Evolutionary conservation across 2,797 vertebrate species (phyloP).

Genomic region (Coreius guichenoti): DNA sequence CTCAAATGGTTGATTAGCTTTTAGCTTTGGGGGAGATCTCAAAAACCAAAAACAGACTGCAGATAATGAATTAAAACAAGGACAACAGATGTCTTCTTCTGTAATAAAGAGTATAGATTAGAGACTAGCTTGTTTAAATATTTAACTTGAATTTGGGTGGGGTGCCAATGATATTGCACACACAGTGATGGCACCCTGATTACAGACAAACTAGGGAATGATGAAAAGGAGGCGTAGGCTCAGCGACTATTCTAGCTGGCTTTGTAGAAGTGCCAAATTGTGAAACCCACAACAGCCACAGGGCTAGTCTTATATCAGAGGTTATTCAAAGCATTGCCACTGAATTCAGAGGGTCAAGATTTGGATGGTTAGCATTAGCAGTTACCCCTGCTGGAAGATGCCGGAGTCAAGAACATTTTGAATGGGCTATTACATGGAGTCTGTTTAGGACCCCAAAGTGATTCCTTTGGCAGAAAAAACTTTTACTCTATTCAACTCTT

Average conservation of each 20-base stretch:
- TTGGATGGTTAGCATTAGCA: constrained; percentile 62
- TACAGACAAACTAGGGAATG: constrained; percentile 75
- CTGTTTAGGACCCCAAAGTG: background rate
- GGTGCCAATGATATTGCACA: constrained; percentile 79
- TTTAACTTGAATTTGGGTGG: constrained; percentile 75
- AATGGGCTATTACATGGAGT: background rate
- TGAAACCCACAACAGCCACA: constrained; percentile 67
- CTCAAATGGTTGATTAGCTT: background rate
- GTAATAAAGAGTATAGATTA: constrained; percentile 74
- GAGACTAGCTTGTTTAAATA: constrained; percentile 71
- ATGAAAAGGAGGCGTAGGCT: constrained; percentile 78
- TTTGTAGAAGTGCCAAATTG: constrained; percentile 74
- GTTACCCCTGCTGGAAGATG: background rate
- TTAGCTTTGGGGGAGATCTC: constrained; percentile 1
- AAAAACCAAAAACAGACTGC: background rate
- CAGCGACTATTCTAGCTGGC: constrained; percentile 70
- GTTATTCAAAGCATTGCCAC: constrained; percentile 74
- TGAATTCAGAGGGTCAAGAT: constrained; percentile 11
- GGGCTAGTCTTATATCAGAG: constrained; percentile 71
- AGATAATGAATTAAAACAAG: constrained; percentile 62
- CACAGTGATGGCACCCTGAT: constrained; percentile 71
- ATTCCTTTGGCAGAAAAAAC: background rate
- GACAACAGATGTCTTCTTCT: constrained; percentile 72
- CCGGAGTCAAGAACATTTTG: background rate
- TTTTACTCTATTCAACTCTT: background rate